Evolutionary conservation across 2,888 invertebrate species (phyloP).

Genomic region (Leptopterna dolabrata): DNA sequence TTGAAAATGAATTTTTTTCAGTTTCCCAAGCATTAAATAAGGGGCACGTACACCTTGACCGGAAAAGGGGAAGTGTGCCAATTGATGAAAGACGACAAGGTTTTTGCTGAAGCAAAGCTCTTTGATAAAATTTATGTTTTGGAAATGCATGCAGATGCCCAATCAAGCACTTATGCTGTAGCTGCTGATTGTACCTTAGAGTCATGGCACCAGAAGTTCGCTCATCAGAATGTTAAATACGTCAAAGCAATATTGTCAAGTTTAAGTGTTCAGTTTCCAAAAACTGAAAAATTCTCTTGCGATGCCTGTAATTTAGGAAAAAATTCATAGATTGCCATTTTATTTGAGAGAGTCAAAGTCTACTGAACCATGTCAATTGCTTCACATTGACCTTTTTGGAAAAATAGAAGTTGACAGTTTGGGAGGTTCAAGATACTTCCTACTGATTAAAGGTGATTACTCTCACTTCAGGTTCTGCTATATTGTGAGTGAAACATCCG

Average conservation of each 20-base stretch:
- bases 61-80: neutral
- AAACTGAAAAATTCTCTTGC: neutral
- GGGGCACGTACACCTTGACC: neutral
- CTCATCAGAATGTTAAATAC: neutral
- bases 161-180: neutral
- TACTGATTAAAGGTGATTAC: neutral
- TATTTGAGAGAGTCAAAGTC: neutral
- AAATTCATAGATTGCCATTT: neutral
- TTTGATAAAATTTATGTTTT: neutral
- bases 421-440: neutral
- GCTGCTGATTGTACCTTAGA: neutral
- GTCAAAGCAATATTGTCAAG: slow-evolving; percentile 8
- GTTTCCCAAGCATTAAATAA: neutral
- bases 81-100: neutral
- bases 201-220: neutral
- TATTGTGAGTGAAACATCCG: neutral
- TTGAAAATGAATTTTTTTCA: slow-evolving; percentile 5
- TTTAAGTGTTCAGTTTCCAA: neutral
- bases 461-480: slow-evolving; percentile 4
- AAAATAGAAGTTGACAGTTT: neutral
- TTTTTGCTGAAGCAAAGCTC: neutral
- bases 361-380: neutral
- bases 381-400: slow-evolving; percentile 1
- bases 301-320: neutral
- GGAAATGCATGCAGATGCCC: neutral